Conservation (phyloP, 1,140 invertebrate genomes). For the Brachionus plicatilis region DNA sequence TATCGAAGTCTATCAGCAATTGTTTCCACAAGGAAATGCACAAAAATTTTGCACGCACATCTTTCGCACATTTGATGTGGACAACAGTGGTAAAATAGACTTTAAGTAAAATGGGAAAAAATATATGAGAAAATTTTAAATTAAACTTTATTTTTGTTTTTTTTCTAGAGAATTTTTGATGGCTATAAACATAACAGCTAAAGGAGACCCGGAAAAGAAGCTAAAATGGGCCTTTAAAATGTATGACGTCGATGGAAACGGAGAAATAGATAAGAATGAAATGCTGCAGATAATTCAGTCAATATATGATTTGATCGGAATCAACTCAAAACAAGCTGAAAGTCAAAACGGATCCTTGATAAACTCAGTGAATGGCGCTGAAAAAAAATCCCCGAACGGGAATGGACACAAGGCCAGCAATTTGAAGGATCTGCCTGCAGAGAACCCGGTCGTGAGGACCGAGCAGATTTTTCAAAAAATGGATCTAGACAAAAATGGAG, state of each 20-base stretch:
- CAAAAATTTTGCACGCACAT: conserved; percentile 98
- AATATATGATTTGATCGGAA: conserved; percentile 39
- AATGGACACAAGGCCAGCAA: conserved; percentile 40
- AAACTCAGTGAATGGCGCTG: neutral
- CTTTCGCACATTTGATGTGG: conserved; percentile 97
- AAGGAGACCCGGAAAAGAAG: conserved; percentile 94
- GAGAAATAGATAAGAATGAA: conserved; percentile 89
- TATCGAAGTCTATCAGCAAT: conserved; percentile 89
- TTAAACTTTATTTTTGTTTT: neutral
- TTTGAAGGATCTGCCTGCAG: conserved; percentile 42
- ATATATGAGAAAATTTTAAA: neutral
- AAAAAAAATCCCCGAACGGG: neutral
- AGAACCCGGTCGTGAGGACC: conserved; percentile 80
- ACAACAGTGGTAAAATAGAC: conserved; percentile 73
- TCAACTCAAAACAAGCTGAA: neutral
- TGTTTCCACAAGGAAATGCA: conserved; percentile 95
- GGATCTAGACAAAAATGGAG: conserved; percentile 97
- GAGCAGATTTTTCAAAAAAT: conserved; percentile 98
- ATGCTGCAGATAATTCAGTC: conserved; percentile 60
- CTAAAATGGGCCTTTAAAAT: conserved; percentile 95
- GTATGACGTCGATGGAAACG: conserved; percentile 98
- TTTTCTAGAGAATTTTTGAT: conserved; percentile 77
- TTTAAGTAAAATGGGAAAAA: conserved; percentile 47
- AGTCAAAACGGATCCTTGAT: neutral
- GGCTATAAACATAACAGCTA: conserved; percentile 95